Base-by-base conservation (phyloP, 23 tunicate genomes). In the Ascidia mentula region DNA sequence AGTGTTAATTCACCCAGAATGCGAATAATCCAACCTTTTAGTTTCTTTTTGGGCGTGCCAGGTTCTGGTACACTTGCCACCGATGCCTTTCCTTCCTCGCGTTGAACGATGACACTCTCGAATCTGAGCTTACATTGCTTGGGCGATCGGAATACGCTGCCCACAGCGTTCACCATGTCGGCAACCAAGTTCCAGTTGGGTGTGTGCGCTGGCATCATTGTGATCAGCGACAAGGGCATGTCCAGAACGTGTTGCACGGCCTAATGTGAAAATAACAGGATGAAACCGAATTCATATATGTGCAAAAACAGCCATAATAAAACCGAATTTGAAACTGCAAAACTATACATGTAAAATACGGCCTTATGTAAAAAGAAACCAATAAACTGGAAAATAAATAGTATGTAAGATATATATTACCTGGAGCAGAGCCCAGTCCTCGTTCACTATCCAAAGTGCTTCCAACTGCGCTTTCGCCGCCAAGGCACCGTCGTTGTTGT, bases 131-230 rank as follows among this genome's bases (percentile, higher is more conserved):
- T 88, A 77, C 98, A 93, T 71, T 89, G 83, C 45, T 93, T 85
- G 1, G 98, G 86, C 26, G 93, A 88, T 18, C 98, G 93, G 60
- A 83, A 93, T 0, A 81, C 80, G n/a, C 80, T 80, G 37, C 87
- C 46, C 61, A 85, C 76, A 22, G 89, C 40, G 60, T 84, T 84
- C 36, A 88, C 89, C 60, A 88, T 45, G 61, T 88, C 90, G 22
- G 98, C 84, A 36, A 93, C 93, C 40, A 93, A 75, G 69, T 88
- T 84, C 98, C 98, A 93, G 89, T 93, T 85, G 9, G 85, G 83
- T 4, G 90, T 88, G 32, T 93, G 98, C 17, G 88, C 98, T 34
- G 98, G 98, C 98, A 93, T 88, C 77, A 82, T 34, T 17, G 84
- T 69, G 72, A 74, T 42, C 22, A 91, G 82, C 0, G 97, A 85